Conservation (phyloP, 2,888 invertebrate species). For the Acutogordius australiensis region DNA sequence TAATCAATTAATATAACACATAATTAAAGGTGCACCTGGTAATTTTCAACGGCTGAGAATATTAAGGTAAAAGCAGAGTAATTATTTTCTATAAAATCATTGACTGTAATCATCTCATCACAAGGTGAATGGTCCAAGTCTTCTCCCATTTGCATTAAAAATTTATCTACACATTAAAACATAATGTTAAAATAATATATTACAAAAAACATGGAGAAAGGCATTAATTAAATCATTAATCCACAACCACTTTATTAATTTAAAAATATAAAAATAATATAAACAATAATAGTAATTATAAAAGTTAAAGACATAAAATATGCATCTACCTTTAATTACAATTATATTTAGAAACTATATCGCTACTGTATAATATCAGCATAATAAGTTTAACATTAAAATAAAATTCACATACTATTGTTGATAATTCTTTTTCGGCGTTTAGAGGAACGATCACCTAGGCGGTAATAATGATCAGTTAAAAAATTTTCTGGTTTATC, state of each 20-base stretch:
- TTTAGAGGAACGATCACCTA: neutral
- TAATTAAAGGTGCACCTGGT: neutral
- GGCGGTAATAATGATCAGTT: neutral
- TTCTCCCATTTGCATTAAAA: neutral
- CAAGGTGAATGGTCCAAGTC: neutral
- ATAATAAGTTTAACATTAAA: no score
- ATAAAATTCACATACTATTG: no score
- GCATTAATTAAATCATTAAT: no score
- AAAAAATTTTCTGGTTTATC: neutral
- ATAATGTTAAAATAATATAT: neutral
- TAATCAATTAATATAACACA: neutral
- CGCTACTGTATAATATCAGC: no score
- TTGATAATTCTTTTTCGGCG: neutral
- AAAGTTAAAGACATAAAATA: no score
- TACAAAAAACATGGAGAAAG: no score
- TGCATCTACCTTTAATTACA: no score
- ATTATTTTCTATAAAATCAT: slow-evolving; percentile 8
- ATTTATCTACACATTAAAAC: neutral
- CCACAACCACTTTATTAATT: no score
- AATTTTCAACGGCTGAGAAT: neutral
- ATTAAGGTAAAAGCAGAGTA: slow-evolving; percentile 3
- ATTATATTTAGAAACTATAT: no score
- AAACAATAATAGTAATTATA: no score
- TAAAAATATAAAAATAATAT: no score
- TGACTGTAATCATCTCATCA: neutral